These are phyloP conservation scores for Platichthys flesus DNA, from an alignment of 2,113 vertebrate species.

Conservation along the genomic window DNA sequence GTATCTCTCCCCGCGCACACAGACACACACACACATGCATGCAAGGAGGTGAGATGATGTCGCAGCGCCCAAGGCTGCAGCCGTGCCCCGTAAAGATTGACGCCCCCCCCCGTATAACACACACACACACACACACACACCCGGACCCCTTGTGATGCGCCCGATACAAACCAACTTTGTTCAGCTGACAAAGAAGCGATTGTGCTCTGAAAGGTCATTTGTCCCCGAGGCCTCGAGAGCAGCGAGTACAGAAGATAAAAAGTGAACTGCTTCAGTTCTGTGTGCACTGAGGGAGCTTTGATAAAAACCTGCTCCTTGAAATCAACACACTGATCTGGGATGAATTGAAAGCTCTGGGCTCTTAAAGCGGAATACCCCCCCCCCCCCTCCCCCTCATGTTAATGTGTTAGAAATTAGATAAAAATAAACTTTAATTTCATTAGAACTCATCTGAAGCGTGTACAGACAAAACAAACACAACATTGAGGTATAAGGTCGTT, in stretches of 20 bases:
- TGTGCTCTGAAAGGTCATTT: slow-evolving; percentile 66
- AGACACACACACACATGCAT: slow-evolving; percentile 46
- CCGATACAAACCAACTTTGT: slow-evolving; percentile 68
- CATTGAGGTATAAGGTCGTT: slow-evolving; percentile 36
- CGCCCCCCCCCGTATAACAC: slow-evolving; percentile 55
- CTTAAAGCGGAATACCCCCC: background rate
- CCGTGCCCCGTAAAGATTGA: slow-evolving; percentile 46
- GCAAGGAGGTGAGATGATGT: slow-evolving; percentile 46
- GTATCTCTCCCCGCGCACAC: slow-evolving; percentile 71
- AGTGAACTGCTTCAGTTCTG: slow-evolving; percentile 20
- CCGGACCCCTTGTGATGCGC: slow-evolving; percentile 67
- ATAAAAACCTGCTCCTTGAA: slow-evolving; percentile 37
- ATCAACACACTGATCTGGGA: slow-evolving; percentile 47
- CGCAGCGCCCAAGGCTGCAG: slow-evolving; percentile 58
- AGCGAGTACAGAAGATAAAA: slow-evolving; percentile 46
- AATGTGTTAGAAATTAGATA: background rate
- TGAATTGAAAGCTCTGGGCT: slow-evolving; percentile 30
- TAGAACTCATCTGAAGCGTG: background rate
- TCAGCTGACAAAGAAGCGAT: slow-evolving; percentile 71
- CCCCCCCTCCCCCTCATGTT: background rate
- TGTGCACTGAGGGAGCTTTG: slow-evolving; percentile 48
- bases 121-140: slow-evolving; percentile 41
- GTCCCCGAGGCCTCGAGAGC: slow-evolving; percentile 28
- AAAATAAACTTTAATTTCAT: background rate
- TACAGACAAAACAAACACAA: background rate